Base-by-base conservation (phyloP, 2,888 invertebrate species). In the Leptopilina myrica region DNA sequence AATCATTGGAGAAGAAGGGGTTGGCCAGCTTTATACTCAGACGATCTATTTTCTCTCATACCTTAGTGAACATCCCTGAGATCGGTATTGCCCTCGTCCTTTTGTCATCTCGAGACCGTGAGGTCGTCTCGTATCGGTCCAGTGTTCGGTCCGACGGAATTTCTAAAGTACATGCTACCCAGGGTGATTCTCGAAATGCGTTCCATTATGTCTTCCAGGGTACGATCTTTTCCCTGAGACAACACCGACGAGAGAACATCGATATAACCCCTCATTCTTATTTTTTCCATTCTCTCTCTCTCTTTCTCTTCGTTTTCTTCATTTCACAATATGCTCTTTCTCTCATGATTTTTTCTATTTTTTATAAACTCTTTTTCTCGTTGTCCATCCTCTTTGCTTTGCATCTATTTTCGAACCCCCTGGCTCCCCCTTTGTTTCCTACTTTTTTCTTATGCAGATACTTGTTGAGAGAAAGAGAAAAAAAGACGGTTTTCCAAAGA, bases 181-280 rank as follows among this genome's bases (percentile, higher is more conserved):
- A 69, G 76, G 82, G 78, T 82, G 83, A 83, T 85, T 85, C 81
- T 78, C 78, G 80, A 82, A 83, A 85, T 79, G 83, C 85, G 82
- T 84, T 84, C 82, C 82, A 83, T 83, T 84, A 84, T 80, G 82
- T 43, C 3, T 77, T 49, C 49, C 76, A 62, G 76, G 64, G 79
- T 64, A 78, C 77, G 76, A 82, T 79, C 79, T 79, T 78, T 77
- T 79, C 79, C 76, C 76, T 78, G 78, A 80, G 81, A 77, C 78
- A 80, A 80, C 33, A 26, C 76, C 78, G 81, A 80, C 33, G 78
- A 76, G 76, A 77, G 77, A 84, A 82, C 83, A 80, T 78, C 82
- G 81, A 83, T 80, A 82, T 82, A 83, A 81, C 73, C 62, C 66
- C 64, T 59, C 20, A 11, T 76, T 43, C 26, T 53, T 69, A 11